Conservation (phyloP, 2,888 invertebrate genomes). For the Taphrorychus bicolor region DNA sequence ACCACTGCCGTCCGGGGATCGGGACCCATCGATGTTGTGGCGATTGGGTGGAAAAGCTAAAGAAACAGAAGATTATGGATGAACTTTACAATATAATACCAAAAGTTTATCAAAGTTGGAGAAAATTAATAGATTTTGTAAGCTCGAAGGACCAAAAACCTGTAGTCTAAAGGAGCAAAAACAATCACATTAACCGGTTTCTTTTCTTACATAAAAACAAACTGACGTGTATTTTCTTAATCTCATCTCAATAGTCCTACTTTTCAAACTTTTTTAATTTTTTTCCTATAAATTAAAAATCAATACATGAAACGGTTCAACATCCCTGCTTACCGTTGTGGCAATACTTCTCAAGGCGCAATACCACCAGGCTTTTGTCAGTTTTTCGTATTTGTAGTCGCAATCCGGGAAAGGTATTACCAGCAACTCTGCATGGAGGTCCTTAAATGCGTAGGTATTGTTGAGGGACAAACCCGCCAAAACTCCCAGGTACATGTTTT, state of each 20-base stretch:
- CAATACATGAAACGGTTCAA: too few relatives aligned
- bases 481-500: slow-evolving; percentile 26
- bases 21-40: slow-evolving; percentile 65
- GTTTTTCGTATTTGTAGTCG: slow-evolving; percentile 12
- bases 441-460: slow-evolving; percentile 17
- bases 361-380: slow-evolving; percentile 33
- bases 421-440: slow-evolving; percentile 6
- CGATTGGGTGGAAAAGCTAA: slow-evolving; percentile 57
- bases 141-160: too few relatives aligned
- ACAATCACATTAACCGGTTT: too few relatives aligned
- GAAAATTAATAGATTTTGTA: too few relatives aligned
- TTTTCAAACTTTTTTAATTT: too few relatives aligned
- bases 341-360: slow-evolving; percentile 31
- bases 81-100: background rate
- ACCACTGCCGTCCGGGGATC: slow-evolving; percentile 63
- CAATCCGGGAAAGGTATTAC: slow-evolving; percentile 18
- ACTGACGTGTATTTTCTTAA: too few relatives aligned
- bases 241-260: too few relatives aligned
- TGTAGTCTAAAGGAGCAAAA: too few relatives aligned
- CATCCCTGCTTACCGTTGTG: slow-evolving; percentile 31
- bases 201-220: too few relatives aligned
- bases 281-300: too few relatives aligned
- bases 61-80: background rate
- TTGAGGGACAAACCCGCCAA: slow-evolving; percentile 15
- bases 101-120: too few relatives aligned